phyloP scores from a whole-genome alignment of 1,140 invertebrate species.

The Listronotus bonariensis region DNA sequence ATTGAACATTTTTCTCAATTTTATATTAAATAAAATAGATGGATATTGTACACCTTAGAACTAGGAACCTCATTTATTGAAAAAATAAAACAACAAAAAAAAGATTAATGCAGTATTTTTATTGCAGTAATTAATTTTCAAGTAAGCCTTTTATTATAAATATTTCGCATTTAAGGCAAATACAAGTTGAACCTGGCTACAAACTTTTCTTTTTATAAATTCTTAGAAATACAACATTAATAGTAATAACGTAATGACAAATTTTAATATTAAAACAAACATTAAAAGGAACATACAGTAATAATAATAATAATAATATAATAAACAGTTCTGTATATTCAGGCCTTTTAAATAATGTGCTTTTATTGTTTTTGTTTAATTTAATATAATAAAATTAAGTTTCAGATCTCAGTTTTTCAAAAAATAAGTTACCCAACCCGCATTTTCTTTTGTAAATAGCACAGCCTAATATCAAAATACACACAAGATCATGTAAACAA shows the following conservation, averaged over 20 bases:
- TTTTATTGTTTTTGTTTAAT: background rate
- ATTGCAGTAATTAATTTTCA: slow-evolving; percentile 37
- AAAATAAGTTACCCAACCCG: slow-evolving; percentile 27
- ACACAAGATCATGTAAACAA: slow-evolving; percentile 6
- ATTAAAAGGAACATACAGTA: slow-evolving; percentile 12
- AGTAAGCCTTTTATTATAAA: slow-evolving; percentile 28
- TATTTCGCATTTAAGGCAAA: slow-evolving; percentile 31
- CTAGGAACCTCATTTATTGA: no score
- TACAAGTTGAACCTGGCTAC: slow-evolving; percentile 22
- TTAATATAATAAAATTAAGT: slow-evolving; percentile 7
- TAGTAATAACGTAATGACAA: slow-evolving; percentile 14
- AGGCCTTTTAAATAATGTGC: background rate
- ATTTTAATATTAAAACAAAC: slow-evolving; percentile 3
- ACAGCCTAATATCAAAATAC: slow-evolving; percentile 37
- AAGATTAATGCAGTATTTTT: slow-evolving; percentile 24
- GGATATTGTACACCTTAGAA: no score
- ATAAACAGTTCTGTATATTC: slow-evolving; percentile 11
- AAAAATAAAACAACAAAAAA: background rate
- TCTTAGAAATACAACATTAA: slow-evolving; percentile 25
- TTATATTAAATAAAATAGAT: no score
- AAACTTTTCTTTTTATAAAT: slow-evolving; percentile 31
- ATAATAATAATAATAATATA: slow-evolving; percentile 24
- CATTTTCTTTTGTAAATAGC: slow-evolving; percentile 30
- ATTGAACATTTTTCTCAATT: no score
- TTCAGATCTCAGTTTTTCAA: slow-evolving; percentile 8